These are phyloP conservation scores for Cordilura impudica DNA, from an alignment of 2,888 invertebrate species.

Conservation along the genomic window DNA sequence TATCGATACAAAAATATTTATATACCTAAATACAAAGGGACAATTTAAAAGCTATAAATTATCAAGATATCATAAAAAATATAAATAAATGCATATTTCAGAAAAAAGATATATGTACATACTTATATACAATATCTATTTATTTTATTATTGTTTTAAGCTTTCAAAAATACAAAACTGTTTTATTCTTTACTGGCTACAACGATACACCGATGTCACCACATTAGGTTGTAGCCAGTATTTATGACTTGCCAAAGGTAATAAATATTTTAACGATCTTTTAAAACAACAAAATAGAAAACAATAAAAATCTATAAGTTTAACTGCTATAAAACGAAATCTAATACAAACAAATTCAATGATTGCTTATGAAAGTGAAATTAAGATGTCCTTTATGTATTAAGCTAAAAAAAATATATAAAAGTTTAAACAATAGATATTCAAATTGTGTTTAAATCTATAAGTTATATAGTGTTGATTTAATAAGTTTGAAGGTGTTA, in stretches of 20 bases:
- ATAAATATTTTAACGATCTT: conserved; percentile 58
- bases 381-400: conserved; percentile 35
- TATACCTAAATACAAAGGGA: conserved; percentile 32
- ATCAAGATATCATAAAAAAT: conserved; percentile 48
- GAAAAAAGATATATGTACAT: background rate
- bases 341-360: conserved; percentile 53
- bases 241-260: conserved; percentile 51
- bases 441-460: background rate
- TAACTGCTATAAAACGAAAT: conserved; percentile 61
- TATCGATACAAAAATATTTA: conserved; percentile 19
- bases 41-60: conserved; percentile 57
- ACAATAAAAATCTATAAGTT: conserved; percentile 43
- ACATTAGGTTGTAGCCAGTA: conserved; percentile 49
- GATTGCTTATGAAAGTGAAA: conserved; percentile 31
- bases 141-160: conserved; percentile 35
- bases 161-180: conserved; percentile 9
- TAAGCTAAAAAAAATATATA: background rate
- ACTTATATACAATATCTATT: background rate
- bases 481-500: conserved; percentile 1
- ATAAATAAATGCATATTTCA: conserved; percentile 25
- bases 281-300: conserved; percentile 29
- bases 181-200: conserved; percentile 34
- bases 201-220: conserved; percentile 41
- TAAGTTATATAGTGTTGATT: background rate
- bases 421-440: conserved; percentile 6